Base-by-base conservation (phyloP, 2,888 invertebrate genomes). In the Rambutsinella grinnellia region DNA sequence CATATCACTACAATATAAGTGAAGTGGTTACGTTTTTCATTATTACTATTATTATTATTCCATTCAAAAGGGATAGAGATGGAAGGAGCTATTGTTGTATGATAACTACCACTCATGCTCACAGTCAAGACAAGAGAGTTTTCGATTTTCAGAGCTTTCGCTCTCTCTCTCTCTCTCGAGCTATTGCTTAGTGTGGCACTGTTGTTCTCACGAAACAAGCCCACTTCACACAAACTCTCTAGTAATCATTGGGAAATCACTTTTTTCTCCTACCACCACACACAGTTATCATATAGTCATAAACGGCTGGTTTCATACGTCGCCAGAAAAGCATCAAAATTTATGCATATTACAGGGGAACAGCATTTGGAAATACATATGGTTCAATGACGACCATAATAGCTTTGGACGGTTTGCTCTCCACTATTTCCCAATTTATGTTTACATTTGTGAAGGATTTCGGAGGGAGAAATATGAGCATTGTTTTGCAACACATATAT, bases 291-390 rank as follows among this genome's bases (percentile, higher is more conserved):
- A n/a, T 44, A 70, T 69, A 26, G 36, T 69, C 54, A 61, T 69
- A 46, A 71, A 5, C 36, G 51, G 51, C 27, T 21, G 65, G 53
- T 2, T 21, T n/a, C n/a, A n/a, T 13, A 10, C 44, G 6, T 10
- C 8, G 47, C 57, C n/a, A n/a, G n/a, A n/a, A 24, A 58, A 61
- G 49, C 69, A 69, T 69, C 26, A 70, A 70, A 70, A 70, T 70
- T 70, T 61, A 70, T 70, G 70, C 62, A 60, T 62, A 70, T 70
- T 67, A 49, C 58, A 46, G 54, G 46, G 17, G 46, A 28, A n/a
- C 23, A 3, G 23, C 53, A 53, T 23, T 28, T 51, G 36, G 36
- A 13, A 36, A 36, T 36, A 13, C 36, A 36, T 36, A 36, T 36
- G 36, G 5, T 36, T 36, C 36, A 36, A 36, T 13, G 13, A 36